phyloP scores from a whole-genome alignment of 2,888 invertebrate species.

The Bombyx huttoni region DNA sequence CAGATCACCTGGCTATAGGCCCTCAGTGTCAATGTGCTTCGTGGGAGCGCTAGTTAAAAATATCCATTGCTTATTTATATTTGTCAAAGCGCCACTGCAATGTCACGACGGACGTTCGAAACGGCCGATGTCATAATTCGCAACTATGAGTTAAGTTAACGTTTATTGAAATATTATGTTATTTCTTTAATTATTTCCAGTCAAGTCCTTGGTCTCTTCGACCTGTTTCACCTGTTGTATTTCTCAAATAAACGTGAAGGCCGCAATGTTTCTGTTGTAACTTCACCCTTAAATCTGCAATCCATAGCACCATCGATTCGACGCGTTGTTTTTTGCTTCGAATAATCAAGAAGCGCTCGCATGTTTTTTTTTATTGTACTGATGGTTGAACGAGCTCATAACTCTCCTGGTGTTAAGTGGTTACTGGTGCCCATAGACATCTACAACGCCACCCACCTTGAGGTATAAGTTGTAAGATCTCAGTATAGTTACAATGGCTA shows the following conservation, averaged over 20 bases:
- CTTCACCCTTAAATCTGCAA: constrained; percentile 2
- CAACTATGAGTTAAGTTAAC: background rate
- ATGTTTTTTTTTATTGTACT: too few relatives aligned
- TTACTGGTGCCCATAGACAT: too few relatives aligned
- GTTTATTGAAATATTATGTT: background rate
- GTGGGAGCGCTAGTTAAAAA: too few relatives aligned
- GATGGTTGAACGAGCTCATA: too few relatives aligned
- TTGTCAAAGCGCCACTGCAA: too few relatives aligned
- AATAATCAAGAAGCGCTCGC: constrained; percentile 9
- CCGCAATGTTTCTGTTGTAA: constrained; percentile 8
- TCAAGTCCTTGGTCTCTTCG: constrained; percentile 12
- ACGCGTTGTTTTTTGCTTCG: constrained; percentile 7
- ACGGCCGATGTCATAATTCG: background rate
- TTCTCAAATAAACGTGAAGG: constrained; percentile 15
- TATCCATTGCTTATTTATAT: too few relatives aligned
- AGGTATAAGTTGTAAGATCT: too few relatives aligned
- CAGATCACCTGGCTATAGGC: too few relatives aligned
- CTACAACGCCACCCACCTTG: too few relatives aligned
- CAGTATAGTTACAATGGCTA: too few relatives aligned
- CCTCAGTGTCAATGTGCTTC: too few relatives aligned
- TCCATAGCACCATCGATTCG: background rate
- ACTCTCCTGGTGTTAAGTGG: too few relatives aligned
- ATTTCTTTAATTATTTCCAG: background rate
- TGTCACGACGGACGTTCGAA: background rate
- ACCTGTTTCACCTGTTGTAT: constrained; percentile 14